Percentiles rank a stretch among this genome's conserved stretches.
phyloP scores from a whole-genome alignment of 2,113 vertebrate genomes.

The Lutjanus erythropterus region DNA sequence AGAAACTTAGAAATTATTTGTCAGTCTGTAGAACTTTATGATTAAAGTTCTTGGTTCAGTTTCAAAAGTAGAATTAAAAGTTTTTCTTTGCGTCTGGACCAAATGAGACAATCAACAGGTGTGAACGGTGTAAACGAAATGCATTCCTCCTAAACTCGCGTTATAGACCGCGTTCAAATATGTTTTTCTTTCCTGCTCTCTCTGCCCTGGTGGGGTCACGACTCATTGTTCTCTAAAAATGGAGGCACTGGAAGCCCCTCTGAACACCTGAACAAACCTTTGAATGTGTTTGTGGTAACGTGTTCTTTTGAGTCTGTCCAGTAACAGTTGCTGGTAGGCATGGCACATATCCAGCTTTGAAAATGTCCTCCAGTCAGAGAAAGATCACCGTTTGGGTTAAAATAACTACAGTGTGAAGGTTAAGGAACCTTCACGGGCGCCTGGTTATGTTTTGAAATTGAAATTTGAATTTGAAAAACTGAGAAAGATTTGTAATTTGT shows the following conservation, averaged over 20 bases:
- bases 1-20: not conserved
- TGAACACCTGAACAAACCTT: not conserved
- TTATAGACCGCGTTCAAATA: no score
- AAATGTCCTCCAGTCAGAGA: slow-evolving; percentile 8
- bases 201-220: not conserved
- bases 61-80: no score
- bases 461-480: no score
- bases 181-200: not conserved
- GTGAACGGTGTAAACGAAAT: no score
- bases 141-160: no score
- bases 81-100: no score
- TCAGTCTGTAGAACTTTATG: no score
- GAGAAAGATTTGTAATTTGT: no score
- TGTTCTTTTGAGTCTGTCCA: slow-evolving; percentile 10
- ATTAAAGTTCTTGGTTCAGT: no score
- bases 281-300: slow-evolving; percentile 25
- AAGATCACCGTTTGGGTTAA: not conserved
- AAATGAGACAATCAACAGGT: no score
- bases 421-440: not conserved
- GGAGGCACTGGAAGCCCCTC: not conserved
- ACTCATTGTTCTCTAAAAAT: slow-evolving; percentile 22
- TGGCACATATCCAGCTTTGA: slow-evolving; percentile 29
- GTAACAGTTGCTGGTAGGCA: not conserved
- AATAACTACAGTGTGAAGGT: not conserved
- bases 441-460: no score